phyloP scores from a whole-genome alignment of 2,113 vertebrate species.

The Lampris megalopsis region DNA sequence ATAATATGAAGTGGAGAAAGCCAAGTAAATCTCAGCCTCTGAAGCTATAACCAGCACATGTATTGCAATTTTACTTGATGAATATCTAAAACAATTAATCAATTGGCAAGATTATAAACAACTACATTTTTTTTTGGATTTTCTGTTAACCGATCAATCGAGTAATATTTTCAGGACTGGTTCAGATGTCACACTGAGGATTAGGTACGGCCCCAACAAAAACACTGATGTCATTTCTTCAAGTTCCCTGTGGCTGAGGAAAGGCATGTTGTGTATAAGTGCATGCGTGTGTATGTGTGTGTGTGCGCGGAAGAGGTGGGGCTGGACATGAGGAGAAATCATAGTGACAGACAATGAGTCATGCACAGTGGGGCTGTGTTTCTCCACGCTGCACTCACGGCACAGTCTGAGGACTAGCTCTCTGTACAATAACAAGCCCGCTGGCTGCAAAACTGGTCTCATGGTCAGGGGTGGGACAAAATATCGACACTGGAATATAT shows the following conservation, averaged over 20 bases:
- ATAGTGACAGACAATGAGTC: background rate
- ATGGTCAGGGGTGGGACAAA: background rate
- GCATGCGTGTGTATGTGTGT: background rate
- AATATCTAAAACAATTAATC: too few relatives aligned
- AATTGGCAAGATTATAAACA: too few relatives aligned
- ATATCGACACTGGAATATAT: background rate
- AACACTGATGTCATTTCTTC: background rate
- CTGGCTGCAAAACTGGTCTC: background rate
- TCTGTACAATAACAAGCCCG: background rate
- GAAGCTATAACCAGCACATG: too few relatives aligned
- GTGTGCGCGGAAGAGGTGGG: background rate
- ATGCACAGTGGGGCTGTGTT: background rate
- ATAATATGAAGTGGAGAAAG: too few relatives aligned
- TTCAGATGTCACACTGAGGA: background rate
- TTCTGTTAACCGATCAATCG: too few relatives aligned
- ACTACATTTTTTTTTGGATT: too few relatives aligned
- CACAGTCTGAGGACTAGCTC: background rate
- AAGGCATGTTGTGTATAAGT: background rate
- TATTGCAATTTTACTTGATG: too few relatives aligned
- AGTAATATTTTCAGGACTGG: background rate
- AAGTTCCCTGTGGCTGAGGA: background rate
- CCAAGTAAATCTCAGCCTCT: too few relatives aligned
- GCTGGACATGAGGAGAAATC: background rate
- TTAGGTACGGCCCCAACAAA: background rate
- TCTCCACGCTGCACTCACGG: background rate